Evolutionary conservation across 2,888 invertebrate genomes (phyloP), one percentile per base, ranked within the genome.

Genomic region (Apoda limacodes): DNA sequence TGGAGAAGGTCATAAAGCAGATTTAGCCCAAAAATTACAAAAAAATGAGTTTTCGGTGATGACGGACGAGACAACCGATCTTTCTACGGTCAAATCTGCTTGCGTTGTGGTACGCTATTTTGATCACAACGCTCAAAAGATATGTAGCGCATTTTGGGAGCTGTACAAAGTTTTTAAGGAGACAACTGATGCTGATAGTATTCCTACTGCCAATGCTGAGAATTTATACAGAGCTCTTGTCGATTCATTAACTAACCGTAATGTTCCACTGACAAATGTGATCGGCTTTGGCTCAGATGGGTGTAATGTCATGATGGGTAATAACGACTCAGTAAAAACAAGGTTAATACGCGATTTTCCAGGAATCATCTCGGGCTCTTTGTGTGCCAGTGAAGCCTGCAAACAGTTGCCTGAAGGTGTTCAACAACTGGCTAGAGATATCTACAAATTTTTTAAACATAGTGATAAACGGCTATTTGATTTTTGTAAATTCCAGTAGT

Each of bases 241-340:
- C 11, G 32, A 42, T 12, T 38, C 41, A n/a, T 39, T 41, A 9
- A 23, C 32, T 19, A 25, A 37, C 24, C 21, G 33, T 32, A 25
- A 20, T 9, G 19, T 41, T 25, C 38, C 41, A 9, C 21, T 36
- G 7, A 22, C n/a, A 21, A 50, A 57, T 25, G 35, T 57, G 9
- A 44, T 60, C n/a, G 57, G 59, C 7, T 58, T 59, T 42, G 55
- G 39, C 2, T 49, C 55, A 4, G 55, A 59, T 38, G 55, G 54
- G 0, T 49, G 48, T 28, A 59, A 51, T 30, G 41, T 42, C 1
- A 60, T 59, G 54, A 42, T 57, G 39, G 57, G 55, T 1, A 15
- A 23, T 13, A 27, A 46, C 10, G 45, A 59, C 32, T 56, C 55
- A 5, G 50, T 60, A 4, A 39, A 38, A 4, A 42, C 33, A 11